These are phyloP conservation scores for Ammodytes dubius DNA, from an alignment of 2,113 vertebrate species.

Conservation along the genomic window DNA sequence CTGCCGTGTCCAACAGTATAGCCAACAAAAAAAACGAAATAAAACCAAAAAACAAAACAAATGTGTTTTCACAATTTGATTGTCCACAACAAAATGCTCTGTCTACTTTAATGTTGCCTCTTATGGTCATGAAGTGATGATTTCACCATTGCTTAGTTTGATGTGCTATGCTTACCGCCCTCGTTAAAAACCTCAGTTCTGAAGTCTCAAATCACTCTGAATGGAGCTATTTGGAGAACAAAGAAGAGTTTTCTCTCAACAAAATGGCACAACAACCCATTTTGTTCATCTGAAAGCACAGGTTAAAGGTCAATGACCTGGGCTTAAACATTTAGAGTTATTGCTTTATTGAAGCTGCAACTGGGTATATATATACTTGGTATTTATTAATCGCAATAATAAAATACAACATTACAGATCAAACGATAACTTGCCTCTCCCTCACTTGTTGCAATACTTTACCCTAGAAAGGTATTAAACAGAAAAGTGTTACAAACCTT, in stretches of 20 bases:
- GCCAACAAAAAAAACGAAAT: not conserved
- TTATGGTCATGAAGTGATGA: not conserved
- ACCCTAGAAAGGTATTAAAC: conserved; percentile 1
- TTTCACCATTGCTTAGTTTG: not conserved
- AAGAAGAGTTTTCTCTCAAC: not conserved
- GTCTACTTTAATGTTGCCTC: not conserved
- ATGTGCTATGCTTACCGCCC: not conserved
- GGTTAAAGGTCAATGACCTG: conserved; percentile 18
- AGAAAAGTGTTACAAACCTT: not conserved
- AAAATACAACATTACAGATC: not conserved
- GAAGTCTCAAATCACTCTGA: not conserved
- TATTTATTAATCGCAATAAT: not conserved
- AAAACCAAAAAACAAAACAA: not conserved
- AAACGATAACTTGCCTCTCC: not conserved
- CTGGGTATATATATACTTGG: no score
- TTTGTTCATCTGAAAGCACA: conserved; percentile 1
- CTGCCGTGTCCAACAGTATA: not conserved
- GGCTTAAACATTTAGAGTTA: not conserved
- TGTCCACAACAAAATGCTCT: not conserved
- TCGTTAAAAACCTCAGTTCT: not conserved
- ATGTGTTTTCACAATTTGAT: not conserved
- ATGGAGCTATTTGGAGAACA: not conserved
- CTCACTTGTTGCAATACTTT: not conserved
- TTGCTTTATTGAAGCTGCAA: not conserved
- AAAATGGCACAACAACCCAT: conserved; percentile 7